Evolutionary conservation across 2,797 vertebrate species (phyloP), one percentile per base, ranked within the genome.

Genomic region (Etheostoma perlongum): DNA sequence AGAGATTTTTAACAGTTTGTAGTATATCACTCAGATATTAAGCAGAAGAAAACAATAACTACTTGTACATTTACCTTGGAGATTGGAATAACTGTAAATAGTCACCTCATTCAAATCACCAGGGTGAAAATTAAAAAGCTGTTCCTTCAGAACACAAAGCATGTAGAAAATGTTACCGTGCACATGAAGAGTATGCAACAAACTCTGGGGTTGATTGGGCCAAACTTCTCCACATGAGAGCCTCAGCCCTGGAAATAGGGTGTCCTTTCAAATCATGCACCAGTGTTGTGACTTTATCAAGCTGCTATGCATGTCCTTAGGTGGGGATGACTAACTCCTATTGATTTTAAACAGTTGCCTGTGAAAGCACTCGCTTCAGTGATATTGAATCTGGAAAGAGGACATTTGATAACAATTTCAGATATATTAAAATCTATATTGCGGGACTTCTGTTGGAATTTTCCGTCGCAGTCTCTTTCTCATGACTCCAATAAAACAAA

Each of bases 351-450:
- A 82, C 88, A 78, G 74, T 69, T 9, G 57, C 76, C 77, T 77
- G 83, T 73, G 70, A 89, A 77, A 88, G 79, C 65, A 53, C 66
- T 74, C 36, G 59, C 78, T 89, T 88, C 88, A 92, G 76, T 90
- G 82, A 91, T 91, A 92, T 84, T 84, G 82, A 91, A 90, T 82
- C 54, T 71, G 75, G 79, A 88, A 84, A 78, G 63, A 79, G 75
- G 58, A 89, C 86, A 89, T 92, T 85, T 88, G 66, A 90, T 87
- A 85, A 91, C 88, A 88, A 81, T 88, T 90, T 85, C 79, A 76
- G 67, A 6, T 81, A 85, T 88, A 92, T 90, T 79, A 86, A 91
- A 90, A 82, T 81, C 46, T 59, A 79, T 80, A 82, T 63, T 72
- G 67, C 25, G 21, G 54, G 65, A 74, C 44, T 78, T 53, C n/a